Evolutionary conservation across 2,888 invertebrate genomes (phyloP), one percentile per base, ranked within the genome.

Genomic region (Monoplex corrugatus): DNA sequence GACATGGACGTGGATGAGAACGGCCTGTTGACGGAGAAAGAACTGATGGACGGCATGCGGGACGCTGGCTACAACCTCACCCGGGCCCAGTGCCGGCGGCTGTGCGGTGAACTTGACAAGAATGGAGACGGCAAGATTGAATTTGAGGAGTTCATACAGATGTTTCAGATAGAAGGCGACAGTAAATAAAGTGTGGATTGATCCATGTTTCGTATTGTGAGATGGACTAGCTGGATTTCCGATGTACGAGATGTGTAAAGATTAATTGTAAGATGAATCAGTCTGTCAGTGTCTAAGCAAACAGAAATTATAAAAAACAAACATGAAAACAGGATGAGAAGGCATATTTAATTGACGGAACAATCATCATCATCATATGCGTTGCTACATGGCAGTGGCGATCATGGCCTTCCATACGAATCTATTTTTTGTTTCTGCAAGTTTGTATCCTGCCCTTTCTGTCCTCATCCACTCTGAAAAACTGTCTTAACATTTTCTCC

Each of bases 41-140:
- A 88, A 44, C 82, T 88, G 43, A 23, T 88, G 80, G 68, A 63
- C 35, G 63, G 63, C 32, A 35, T 88, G 63, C 3, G 45, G 63
- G 83, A 88, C 13, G 16, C 43, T 35, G 88, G 88, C 16, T 57
- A 50, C 50, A 45, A 50, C 43, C 50, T 88, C 44, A 57, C 68
- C 32, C 19, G 44, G 43, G 88, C 63, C n/a, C 80, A 88, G 80
- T 63, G 50, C 82, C 35, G 82, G 28, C 68, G 44, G 28, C 57
- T 83, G n/a, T 57, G 80, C 63, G 16, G n/a, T 8, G 63, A 68
- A 35, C 83, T 88, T 38, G 88, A 88, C 88, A 83, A 83, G 72
- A 57, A 88, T 44, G 83, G 57, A 32, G 83, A 88, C 68, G 88
- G 88, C 83, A 88, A 88, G 80, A 57, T 88, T 45, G 80, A 80